Evolutionary conservation across 1,140 invertebrate genomes (phyloP), one percentile per base, ranked within the genome.

Genomic region (Drosophila malerkotliana): DNA sequence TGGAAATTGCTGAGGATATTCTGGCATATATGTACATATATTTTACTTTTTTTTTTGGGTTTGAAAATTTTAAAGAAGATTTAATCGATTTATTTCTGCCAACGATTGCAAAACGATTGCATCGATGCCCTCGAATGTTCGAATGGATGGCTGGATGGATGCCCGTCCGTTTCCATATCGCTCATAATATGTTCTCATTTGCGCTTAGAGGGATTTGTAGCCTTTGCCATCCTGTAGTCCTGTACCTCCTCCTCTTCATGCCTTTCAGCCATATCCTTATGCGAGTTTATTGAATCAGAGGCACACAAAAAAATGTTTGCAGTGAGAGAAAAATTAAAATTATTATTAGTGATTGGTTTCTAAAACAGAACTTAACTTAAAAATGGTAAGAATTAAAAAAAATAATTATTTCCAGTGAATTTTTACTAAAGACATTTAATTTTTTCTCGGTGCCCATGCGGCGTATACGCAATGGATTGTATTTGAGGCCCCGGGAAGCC

Each of bases 11-110:
- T 8, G 39, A 12, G 39, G 39, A 47, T 26, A 55, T 37, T 54
- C 63, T 55, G 48, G 32, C 37, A 68, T 7, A 28, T 6, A 28
- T 28, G 6, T 28, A 28, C 6, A 28, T 1, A 28, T 28, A 28
- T 28, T 7, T 3, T 21, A 21, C 21, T 5, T 6, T 28, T 28
- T 28, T 28, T 28, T 28, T 28, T 26, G 5, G 8, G 7, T 32
- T 32, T 41, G 21, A 21, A 21, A 21, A 14, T 68, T 47, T 68
- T 37, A 55, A 68, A 56, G 47, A 69, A 24, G 24, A 14, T 30
- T 68, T 69, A 69, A 69, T 69, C 63, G 66, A 69, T 69, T 69
- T 69, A 69, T 69, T 26, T 30, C 21, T 4, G 59, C 45, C 9
- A 52, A 28, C 45, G 45, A 37, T 49, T 48, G 32, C n/a, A 15